Evolutionary conservation across 92 coral and sea anemone species (phyloP).

Genomic region (Metridium senile): DNA sequence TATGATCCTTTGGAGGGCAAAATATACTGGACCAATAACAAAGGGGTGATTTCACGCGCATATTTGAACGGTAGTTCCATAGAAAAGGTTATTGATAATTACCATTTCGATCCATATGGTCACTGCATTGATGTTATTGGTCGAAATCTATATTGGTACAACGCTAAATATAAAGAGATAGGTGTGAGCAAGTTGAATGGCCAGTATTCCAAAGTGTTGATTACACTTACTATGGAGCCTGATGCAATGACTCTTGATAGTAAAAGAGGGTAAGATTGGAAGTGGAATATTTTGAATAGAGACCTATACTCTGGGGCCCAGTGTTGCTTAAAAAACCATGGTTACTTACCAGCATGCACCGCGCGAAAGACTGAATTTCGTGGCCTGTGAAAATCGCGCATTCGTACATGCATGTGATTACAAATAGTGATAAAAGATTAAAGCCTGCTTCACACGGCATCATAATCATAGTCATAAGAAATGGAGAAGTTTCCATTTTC

Average conservation of each 20-base stretch:
- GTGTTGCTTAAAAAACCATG: no score
- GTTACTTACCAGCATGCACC: no score
- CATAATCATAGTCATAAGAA: no score
- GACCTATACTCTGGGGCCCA: no score
- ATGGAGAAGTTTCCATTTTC: no score
- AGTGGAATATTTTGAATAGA: background rate
- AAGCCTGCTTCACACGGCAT: no score
- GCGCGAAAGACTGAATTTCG: no score
- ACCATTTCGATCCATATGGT: slow-evolving; percentile 2
- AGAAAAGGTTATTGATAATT: slow-evolving; percentile 11
- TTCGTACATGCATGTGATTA: no score
- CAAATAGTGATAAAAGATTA: no score
- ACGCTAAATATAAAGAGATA: background rate
- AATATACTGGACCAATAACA: slow-evolving; percentile 29
- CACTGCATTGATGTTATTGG: slow-evolving; percentile 29
- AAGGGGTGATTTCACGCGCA: slow-evolving; percentile 30
- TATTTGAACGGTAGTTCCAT: slow-evolving; percentile 27
- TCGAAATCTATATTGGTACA: slow-evolving; percentile 32
- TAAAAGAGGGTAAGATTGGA: slow-evolving; percentile 3
- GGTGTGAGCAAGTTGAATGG: slow-evolving; percentile 35
- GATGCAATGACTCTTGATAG: slow-evolving; percentile 32
- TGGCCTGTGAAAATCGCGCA: no score
- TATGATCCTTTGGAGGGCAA: slow-evolving; percentile 26
- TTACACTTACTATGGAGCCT: slow-evolving; percentile 9
- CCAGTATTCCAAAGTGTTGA: slow-evolving; percentile 3